These are phyloP conservation scores for Copsychus sechellarum DNA, from an alignment of 2,113 vertebrate species.

Conservation along the genomic window DNA sequence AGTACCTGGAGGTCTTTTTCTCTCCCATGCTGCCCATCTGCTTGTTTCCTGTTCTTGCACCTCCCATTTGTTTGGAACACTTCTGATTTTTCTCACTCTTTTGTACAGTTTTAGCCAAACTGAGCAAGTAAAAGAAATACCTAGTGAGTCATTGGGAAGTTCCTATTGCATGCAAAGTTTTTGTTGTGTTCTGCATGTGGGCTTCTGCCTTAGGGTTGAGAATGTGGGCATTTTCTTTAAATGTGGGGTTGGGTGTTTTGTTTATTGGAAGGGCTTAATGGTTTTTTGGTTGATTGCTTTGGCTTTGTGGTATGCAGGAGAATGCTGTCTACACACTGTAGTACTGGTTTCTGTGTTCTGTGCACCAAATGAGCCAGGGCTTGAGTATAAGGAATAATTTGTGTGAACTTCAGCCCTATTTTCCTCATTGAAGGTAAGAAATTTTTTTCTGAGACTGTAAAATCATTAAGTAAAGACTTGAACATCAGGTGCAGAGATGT, in stretches of 20 bases:
- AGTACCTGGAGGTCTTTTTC: neutral
- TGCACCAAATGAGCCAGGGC: neutral
- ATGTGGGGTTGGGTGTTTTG: neutral
- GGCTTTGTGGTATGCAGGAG: slow-evolving; percentile 6
- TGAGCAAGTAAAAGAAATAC: neutral
- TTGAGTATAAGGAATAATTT: neutral
- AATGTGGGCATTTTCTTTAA: neutral
- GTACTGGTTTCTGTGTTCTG: neutral
- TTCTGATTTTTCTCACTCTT: neutral
- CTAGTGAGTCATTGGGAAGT: neutral
- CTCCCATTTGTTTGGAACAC: fast-evolving
- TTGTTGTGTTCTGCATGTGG: neutral
- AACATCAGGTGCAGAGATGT: neutral
- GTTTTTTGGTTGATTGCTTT: slow-evolving; percentile 16
- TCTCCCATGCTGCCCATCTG: neutral
- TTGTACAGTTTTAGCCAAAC: neutral
- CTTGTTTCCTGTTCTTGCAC: neutral
- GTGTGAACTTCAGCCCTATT: neutral
- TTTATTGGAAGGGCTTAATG: neutral
- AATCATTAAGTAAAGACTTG: neutral
- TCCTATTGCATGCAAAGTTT: neutral
- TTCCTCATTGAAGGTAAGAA: neutral
- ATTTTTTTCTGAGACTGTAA: neutral
- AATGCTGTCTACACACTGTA: neutral
- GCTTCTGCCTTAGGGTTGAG: neutral